Conservation (phyloP, 2,113 vertebrate genomes). For the Penelope pileata region DNA sequence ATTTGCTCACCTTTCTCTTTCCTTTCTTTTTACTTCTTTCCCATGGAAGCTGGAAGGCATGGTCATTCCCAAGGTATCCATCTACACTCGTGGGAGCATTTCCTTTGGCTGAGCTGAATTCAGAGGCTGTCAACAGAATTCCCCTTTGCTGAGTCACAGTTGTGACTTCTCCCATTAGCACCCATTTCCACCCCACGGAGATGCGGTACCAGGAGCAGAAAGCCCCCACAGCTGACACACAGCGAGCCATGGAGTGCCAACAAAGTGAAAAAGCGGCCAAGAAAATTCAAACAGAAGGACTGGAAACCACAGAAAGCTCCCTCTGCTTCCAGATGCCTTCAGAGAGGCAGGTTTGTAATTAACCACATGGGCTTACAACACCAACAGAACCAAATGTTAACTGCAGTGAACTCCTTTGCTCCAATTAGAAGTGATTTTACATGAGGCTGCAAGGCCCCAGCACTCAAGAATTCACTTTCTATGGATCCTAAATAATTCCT, state of each 20-base stretch:
- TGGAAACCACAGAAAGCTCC: background rate
- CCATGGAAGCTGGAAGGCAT: background rate
- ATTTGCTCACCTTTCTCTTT: background rate
- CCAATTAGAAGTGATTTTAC: background rate
- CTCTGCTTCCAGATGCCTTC: background rate
- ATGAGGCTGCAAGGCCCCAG: background rate
- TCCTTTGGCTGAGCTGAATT: conserved; percentile 41
- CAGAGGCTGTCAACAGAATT: conserved; percentile 47
- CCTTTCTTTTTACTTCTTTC: background rate
- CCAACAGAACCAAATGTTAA: background rate
- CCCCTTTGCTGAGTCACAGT: conserved; percentile 51
- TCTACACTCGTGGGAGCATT: conserved; percentile 33
- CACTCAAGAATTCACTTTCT: background rate
- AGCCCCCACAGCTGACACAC: background rate
- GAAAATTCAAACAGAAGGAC: background rate
- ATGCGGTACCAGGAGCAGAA: background rate
- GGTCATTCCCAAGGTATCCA: conserved; percentile 30
- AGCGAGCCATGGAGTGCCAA: background rate
- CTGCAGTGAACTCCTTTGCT: background rate
- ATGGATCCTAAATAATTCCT: background rate
- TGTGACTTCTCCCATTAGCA: conserved; percentile 30
- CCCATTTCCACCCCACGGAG: conserved; percentile 22
- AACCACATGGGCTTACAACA: background rate
- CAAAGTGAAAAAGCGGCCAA: too few relatives aligned
- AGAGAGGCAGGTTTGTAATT: background rate